Evolutionary conservation across 2,113 vertebrate genomes (phyloP).

Genomic region (Otocyon megalotis): DNA sequence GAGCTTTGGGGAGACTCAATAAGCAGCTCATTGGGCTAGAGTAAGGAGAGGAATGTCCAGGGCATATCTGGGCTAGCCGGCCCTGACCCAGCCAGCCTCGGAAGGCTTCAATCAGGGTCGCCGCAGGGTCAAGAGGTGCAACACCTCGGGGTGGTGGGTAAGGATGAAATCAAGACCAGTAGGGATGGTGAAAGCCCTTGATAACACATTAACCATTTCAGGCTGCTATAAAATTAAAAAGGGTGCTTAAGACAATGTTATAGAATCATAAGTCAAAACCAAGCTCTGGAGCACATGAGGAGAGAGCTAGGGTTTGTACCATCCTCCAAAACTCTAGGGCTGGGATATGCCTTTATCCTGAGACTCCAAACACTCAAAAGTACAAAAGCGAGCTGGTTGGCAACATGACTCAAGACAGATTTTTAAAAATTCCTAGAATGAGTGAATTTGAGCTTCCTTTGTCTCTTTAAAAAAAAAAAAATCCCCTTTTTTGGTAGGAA

Average conservation of each 20-base stretch:
- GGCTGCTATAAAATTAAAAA: slow-evolving; percentile 18
- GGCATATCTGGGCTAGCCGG: fast-evolving
- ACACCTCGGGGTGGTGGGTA: background rate
- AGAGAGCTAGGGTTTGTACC: background rate
- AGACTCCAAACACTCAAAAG: background rate
- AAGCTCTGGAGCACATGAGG: background rate
- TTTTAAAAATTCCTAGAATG: background rate
- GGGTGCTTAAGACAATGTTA: background rate
- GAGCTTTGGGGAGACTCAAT: background rate
- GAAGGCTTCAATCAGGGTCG: background rate
- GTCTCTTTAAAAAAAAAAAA: background rate
- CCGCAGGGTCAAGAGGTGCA: background rate
- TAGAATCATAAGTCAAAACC: background rate
- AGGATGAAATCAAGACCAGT: background rate
- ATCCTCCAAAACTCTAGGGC: background rate
- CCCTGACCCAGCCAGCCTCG: background rate
- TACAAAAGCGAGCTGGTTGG: background rate
- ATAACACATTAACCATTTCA: background rate
- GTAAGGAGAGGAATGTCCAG: background rate
- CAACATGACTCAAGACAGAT: background rate
- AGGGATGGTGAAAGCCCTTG: background rate
- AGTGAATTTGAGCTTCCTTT: background rate
- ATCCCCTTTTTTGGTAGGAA: background rate
- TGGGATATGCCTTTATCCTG: background rate
- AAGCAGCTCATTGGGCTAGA: background rate